These are phyloP conservation scores for Anoplius nigerrimus DNA, from an alignment of 2,888 invertebrate species.

Conservation along the genomic window DNA sequence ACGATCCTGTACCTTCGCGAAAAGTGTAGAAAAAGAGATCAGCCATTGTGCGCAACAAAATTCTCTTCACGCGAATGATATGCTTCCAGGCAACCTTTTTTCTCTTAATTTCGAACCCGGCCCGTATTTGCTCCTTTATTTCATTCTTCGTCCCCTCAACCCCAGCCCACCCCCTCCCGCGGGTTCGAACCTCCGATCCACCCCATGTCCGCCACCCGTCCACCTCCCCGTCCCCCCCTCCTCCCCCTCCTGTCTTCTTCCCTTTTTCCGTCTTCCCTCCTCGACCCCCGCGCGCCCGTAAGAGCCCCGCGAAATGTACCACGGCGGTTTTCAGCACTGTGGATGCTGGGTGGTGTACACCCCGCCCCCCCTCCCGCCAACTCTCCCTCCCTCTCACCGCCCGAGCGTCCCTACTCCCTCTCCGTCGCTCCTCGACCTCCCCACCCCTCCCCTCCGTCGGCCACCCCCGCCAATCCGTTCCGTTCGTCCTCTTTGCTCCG, in stretches of 20 bases:
- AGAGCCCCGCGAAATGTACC: constrained; percentile 59
- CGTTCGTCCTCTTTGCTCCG: constrained; percentile 40
- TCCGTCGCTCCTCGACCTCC: neutral
- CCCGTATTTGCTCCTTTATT: constrained; percentile 34
- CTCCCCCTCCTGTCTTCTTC: constrained; percentile 29
- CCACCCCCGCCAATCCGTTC: constrained; percentile 10
- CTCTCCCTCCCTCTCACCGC: constrained; percentile 29
- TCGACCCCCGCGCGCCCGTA: constrained; percentile 14
- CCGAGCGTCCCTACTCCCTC: constrained; percentile 24
- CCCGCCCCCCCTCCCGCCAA: constrained; percentile 43
- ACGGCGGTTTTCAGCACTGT: constrained; percentile 63
- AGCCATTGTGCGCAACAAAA: constrained; percentile 36
- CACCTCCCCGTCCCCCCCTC: too few species aligned
- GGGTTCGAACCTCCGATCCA: too few species aligned
- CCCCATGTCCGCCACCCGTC: too few species aligned
- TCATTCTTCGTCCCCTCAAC: constrained; percentile 1
- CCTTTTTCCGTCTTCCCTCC: constrained; percentile 4
- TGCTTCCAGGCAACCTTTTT: constrained; percentile 50
- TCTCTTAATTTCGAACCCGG: constrained; percentile 57
- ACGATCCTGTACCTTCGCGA: too few species aligned
- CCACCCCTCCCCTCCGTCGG: neutral
- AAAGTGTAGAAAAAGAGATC: too few species aligned
- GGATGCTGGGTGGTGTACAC: constrained; percentile 48
- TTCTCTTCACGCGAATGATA: constrained; percentile 49
- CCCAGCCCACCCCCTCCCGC: constrained; percentile 14